Evolutionary conservation across 2,797 vertebrate genomes (phyloP).

Genomic region (Clarias laeviceps): DNA sequence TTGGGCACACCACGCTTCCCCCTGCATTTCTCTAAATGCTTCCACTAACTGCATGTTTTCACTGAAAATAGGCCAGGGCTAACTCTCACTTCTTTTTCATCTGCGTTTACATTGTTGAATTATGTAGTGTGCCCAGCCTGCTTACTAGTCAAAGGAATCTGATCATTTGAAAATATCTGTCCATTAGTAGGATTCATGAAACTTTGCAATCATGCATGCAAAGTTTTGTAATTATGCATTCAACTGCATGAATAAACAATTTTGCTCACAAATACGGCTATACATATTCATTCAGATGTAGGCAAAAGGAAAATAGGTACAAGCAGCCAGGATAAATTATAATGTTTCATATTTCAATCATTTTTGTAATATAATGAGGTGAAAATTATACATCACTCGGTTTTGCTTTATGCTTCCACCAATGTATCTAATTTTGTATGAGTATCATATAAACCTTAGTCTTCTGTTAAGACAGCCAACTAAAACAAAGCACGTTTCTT

Average conservation of each 20-base stretch:
- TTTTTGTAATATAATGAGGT: conserved; percentile 78
- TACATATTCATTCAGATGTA: conserved; percentile 81
- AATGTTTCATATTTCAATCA: conserved; percentile 76
- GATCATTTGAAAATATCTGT: conserved; percentile 71
- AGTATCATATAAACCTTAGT: conserved; percentile 58
- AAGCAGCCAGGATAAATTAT: conserved; percentile 76
- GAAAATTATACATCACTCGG: conserved; percentile 72
- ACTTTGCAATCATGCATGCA: conserved; percentile 69
- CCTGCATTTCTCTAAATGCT: conserved; percentile 65
- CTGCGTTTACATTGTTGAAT: conserved; percentile 75
- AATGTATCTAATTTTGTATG: conserved; percentile 69
- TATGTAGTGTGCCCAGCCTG: conserved; percentile 72
- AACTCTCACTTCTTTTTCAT: conserved; percentile 67
- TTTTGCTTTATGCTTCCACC: conserved; percentile 70
- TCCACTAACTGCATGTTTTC: conserved; percentile 74
- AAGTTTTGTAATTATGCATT: conserved; percentile 79
- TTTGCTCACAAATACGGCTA: conserved; percentile 76
- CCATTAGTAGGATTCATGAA: conserved; percentile 75
- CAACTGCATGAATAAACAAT: conserved; percentile 81
- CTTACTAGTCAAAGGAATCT: conserved; percentile 72
- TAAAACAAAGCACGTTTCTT: conserved; percentile 64
- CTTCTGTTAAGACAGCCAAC: conserved; percentile 66
- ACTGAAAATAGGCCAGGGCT: conserved; percentile 73
- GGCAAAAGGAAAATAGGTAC: conserved; percentile 65
- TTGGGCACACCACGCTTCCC: conserved; percentile 69